A percentile compares a stretch with the other conserved stretches of the same genome.
phyloP scores from a whole-genome alignment of 2,888 invertebrate species.

The Lottia gigantea region DNA sequence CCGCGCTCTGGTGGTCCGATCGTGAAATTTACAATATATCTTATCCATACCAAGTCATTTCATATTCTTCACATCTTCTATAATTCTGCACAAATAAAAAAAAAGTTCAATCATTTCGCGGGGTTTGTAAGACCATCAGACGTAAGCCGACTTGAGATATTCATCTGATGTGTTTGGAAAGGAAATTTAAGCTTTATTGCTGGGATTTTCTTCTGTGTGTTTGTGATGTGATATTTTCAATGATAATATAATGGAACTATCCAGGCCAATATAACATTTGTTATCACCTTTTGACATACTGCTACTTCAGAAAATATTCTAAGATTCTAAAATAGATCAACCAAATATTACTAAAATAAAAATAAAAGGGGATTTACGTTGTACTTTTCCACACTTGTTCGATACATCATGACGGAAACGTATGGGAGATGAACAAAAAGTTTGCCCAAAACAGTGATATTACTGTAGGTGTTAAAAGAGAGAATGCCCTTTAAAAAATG shows the following conservation, averaged over 20 bases:
- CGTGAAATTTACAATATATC: background rate
- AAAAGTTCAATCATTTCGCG: background rate
- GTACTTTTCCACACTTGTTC: no score
- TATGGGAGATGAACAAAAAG: no score
- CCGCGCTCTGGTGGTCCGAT: background rate
- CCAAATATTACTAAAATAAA: no score
- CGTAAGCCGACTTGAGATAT: background rate
- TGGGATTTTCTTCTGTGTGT: background rate
- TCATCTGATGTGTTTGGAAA: background rate
- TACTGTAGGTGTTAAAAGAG: no score
- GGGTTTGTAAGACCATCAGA: background rate
- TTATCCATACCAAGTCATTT: background rate
- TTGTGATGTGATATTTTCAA: background rate
- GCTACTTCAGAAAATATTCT: no score
- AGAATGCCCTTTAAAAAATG: no score
- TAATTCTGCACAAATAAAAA: conserved; percentile 3
- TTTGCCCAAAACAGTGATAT: no score
- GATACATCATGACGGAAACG: no score
- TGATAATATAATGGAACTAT: background rate
- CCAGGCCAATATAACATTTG: background rate
- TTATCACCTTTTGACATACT: background rate
- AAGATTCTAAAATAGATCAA: no score
- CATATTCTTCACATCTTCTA: conserved; percentile 1
- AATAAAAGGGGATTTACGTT: no score
- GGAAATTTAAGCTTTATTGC: no score